These are phyloP conservation scores for Ctenopoma multispine DNA, from an alignment of 2,797 vertebrate species.

Conservation along the genomic window DNA sequence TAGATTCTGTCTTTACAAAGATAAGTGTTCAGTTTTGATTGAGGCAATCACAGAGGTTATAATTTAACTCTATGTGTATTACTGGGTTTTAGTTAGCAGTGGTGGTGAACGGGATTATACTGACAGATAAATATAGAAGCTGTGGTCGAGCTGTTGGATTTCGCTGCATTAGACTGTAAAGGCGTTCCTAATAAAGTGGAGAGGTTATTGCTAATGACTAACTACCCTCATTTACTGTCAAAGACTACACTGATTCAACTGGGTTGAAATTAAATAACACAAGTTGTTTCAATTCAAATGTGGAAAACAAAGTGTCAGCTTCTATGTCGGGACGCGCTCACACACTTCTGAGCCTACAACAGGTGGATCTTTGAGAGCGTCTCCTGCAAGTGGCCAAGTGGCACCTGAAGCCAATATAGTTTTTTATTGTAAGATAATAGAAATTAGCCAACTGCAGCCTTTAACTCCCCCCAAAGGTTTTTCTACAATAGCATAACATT, in stretches of 20 bases:
- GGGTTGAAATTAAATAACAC: not conserved
- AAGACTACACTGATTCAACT: not conserved
- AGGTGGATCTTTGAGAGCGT: slow-evolving; percentile 23
- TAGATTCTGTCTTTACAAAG: not conserved
- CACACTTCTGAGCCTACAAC: slow-evolving; percentile 22
- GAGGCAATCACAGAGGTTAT: not conserved
- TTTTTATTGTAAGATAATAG: not conserved
- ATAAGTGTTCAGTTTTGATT: not conserved
- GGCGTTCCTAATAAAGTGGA: not conserved
- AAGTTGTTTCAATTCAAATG: not conserved
- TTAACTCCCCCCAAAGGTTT: not conserved
- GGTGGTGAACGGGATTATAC: not conserved
- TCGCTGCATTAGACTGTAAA: not conserved
- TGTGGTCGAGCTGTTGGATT: not conserved
- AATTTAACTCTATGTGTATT: not conserved
- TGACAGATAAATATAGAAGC: no score
- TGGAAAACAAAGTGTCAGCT: not conserved
- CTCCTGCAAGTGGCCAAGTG: not conserved
- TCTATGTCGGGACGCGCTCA: not conserved
- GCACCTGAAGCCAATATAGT: not conserved
- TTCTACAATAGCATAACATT: not conserved
- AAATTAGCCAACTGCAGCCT: not conserved
- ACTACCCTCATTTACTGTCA: not conserved
- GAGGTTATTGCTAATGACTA: no score
- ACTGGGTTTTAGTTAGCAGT: not conserved